Evolutionary conservation across 1,140 invertebrate species (phyloP).

Genomic region (Trichoplusia ni): DNA sequence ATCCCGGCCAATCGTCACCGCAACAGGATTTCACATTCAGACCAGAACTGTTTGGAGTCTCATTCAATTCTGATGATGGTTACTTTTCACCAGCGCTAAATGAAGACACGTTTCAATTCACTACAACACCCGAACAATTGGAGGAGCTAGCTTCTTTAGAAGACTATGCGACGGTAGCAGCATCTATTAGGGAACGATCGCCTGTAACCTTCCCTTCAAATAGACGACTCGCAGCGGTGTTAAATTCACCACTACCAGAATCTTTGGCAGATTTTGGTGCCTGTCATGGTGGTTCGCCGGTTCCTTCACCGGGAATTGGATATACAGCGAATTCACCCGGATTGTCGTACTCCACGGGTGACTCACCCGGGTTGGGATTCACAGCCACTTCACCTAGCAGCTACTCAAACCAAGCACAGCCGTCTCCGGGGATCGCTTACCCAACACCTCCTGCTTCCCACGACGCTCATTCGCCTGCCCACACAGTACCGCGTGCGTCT

Average conservation of each 20-base stretch:
- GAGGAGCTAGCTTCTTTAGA: constrained; percentile 86
- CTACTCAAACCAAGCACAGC: constrained; percentile 83
- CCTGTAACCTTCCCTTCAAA: constrained; percentile 86
- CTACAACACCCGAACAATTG: constrained; percentile 85
- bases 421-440: constrained; percentile 90
- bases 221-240: constrained; percentile 87
- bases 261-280: constrained; percentile 91
- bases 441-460: constrained; percentile 92
- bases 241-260: constrained; percentile 89
- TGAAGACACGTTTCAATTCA: constrained; percentile 90
- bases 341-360: constrained; percentile 69
- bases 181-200: constrained; percentile 81
- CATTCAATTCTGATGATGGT: constrained; percentile 85
- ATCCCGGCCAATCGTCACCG: constrained; percentile 84
- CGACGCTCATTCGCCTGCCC: constrained; percentile 86
- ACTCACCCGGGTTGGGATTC: constrained; percentile 73
- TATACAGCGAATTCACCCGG: constrained; percentile 69
- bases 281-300: constrained; percentile 84
- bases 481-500: constrained; percentile 73
- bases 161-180: constrained; percentile 83
- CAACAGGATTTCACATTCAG: constrained; percentile 83
- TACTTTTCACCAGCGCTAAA: constrained; percentile 88
- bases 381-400: constrained; percentile 78
- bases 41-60: constrained; percentile 83
- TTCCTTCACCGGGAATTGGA: constrained; percentile 70